phyloP scores from a whole-genome alignment of 2,113 vertebrate species.

The Zosterops lateralis region DNA sequence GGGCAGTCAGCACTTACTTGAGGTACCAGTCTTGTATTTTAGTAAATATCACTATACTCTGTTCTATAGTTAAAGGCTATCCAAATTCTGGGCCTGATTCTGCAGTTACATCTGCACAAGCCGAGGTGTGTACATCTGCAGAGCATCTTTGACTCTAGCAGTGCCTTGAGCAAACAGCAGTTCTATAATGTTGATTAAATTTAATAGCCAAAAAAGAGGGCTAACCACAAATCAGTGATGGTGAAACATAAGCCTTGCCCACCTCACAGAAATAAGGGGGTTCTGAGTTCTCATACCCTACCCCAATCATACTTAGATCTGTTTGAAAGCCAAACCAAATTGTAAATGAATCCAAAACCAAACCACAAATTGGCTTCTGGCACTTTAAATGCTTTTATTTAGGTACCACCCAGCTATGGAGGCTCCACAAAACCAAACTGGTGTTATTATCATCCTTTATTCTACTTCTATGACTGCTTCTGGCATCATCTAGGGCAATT shows the following conservation, averaged over 20 bases:
- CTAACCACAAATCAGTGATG: conserved; percentile 8
- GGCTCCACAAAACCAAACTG: conserved; percentile 48
- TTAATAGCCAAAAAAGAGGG: conserved; percentile 43
- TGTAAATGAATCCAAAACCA: conserved; percentile 50
- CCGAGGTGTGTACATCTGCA: neutral
- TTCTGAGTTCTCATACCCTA: conserved; percentile 37
- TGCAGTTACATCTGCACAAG: neutral
- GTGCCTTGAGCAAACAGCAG: neutral
- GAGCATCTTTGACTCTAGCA: neutral
- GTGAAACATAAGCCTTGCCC: conserved; percentile 26
- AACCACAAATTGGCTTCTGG: conserved; percentile 31
- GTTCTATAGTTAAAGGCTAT: neutral
- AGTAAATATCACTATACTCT: neutral
- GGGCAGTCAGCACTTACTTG: neutral
- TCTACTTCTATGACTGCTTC: conserved; percentile 10
- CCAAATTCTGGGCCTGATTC: neutral
- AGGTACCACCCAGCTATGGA: conserved; percentile 54
- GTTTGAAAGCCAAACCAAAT: conserved; percentile 56
- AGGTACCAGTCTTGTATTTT: neutral
- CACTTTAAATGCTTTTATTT: conserved; percentile 46
- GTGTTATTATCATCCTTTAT: conserved; percentile 36
- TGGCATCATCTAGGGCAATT: conserved; percentile 18
- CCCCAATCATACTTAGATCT: conserved; percentile 17
- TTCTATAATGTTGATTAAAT: conserved; percentile 31
- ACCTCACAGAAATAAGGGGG: conserved; percentile 33